Base-by-base conservation (phyloP, 1,140 invertebrate species). In the Eumaeus atala region DNA sequence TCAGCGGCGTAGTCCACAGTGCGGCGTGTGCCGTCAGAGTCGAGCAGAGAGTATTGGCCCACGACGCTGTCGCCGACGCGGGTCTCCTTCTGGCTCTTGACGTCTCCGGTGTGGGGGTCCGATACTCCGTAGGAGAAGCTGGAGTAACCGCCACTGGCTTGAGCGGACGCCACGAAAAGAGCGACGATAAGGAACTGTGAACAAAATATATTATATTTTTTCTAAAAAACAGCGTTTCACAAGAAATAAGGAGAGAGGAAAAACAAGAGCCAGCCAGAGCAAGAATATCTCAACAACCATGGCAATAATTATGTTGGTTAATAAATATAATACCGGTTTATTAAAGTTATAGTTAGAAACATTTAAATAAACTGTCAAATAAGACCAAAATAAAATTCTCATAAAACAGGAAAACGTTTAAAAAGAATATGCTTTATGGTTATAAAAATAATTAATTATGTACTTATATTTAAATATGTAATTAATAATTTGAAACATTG, bases 41-140 rank as follows among this genome's bases (percentile, higher is more conserved):
- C 87, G 33, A 87, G 58, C 8, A 87, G 68, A 10, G 82, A 79
- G 70, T 86, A 87, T 56, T 78, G 72, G 12, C 91, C 90, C 40
- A 88, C 83, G 12, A 91, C 90, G 36, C 87, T 68, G 64, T 90
- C 89, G 1, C 90, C 91, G 53, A 87, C 77, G 14, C 88, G 79
- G 17, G 71, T 82, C 64, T 89, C 88, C 21, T 87, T 74, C 56
- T 87, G 84, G 37, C 75, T 77, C 70, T 89, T 89, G n/a, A 84
- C 72, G 56, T 89, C 88, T 14, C 90, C 87, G 62, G 81, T 90
- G 72, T 82, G 77, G 4, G 85, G 78, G 71, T 89, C 88, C 0
- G 73, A 63, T 0, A 89, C 87, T 42, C 74, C 75, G 56, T 59
- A 59, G 8, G 58, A 59, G 52, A 59, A 54, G 17, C 51, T 54